Percentiles rank a stretch among this genome's conserved stretches.
Conservation (phyloP, 2,797 vertebrate species). For the Tragelaphus eurycerus region DNA sequence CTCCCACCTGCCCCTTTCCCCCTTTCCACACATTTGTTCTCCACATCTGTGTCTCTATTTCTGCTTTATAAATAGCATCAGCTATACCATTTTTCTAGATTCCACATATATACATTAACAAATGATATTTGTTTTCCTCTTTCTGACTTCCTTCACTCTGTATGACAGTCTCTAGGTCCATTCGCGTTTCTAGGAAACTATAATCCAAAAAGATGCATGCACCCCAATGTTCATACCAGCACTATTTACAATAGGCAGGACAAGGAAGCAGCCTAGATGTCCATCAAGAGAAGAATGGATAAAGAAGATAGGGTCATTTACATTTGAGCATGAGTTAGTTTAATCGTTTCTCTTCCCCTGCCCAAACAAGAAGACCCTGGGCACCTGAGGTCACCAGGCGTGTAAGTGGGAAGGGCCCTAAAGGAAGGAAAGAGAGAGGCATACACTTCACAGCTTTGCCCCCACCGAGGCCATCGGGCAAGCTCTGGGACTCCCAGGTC, state of each 20-base stretch:
- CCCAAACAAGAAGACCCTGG: not conserved
- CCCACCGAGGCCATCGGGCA: not conserved
- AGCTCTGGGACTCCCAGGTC: not conserved
- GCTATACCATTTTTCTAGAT: not conserved
- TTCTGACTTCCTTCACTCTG: not conserved
- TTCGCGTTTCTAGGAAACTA: not conserved
- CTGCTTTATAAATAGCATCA: not conserved
- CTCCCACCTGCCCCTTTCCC: fast-evolving
- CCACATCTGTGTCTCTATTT: not conserved
- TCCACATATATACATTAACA: not conserved
- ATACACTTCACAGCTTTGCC: not conserved
- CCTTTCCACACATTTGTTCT: not conserved
- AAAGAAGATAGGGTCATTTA: not conserved
- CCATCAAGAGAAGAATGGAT: not conserved
- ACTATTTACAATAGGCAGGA: not conserved
- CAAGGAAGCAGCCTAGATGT: not conserved
- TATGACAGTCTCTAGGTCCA: not conserved
- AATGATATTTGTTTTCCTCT: not conserved
- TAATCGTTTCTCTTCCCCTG: not conserved
- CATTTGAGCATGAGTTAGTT: not conserved
- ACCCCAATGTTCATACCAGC: not conserved
- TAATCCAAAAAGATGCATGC: not conserved
- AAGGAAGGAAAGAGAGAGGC: conserved; percentile 40
- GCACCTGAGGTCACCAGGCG: not conserved
- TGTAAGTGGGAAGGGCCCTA: not conserved